Evolutionary conservation across 2,113 vertebrate genomes (phyloP).

Genomic region (Mormyrus iriodes): DNA sequence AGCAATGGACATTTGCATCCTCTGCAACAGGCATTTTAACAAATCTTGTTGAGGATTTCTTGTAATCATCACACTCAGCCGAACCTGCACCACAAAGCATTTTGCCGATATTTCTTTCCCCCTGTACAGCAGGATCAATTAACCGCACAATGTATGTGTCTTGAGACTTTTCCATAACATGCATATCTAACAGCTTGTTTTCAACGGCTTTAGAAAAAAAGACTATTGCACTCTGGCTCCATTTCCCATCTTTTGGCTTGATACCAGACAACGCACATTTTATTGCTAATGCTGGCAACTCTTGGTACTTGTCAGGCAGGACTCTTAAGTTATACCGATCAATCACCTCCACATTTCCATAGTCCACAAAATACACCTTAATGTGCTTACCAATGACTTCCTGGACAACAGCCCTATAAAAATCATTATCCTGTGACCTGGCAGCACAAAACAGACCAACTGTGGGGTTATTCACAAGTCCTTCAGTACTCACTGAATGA

Average conservation of each 20-base stretch:
- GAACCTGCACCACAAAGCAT: slow-evolving; percentile 61
- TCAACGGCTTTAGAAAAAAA: slow-evolving; percentile 71
- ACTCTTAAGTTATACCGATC: slow-evolving; percentile 51
- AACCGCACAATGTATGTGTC: slow-evolving; percentile 66
- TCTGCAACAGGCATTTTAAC: not conserved
- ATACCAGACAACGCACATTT: slow-evolving; percentile 70
- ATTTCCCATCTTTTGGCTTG: slow-evolving; percentile 54
- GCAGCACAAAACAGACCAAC: slow-evolving; percentile 73
- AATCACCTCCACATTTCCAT: slow-evolving; percentile 66
- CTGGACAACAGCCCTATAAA: slow-evolving; percentile 68
- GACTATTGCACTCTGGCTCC: slow-evolving; percentile 65
- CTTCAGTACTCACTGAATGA: slow-evolving; percentile 42
- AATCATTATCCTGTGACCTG: slow-evolving; percentile 65
- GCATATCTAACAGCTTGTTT: slow-evolving; percentile 66
- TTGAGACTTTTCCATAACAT: slow-evolving; percentile 51
- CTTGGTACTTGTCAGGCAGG: slow-evolving; percentile 64
- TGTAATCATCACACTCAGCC: slow-evolving; percentile 54
- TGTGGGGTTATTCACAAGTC: slow-evolving; percentile 48
- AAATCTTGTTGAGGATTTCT: slow-evolving; percentile 20
- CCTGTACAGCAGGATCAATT: slow-evolving; percentile 56
- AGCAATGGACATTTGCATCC: slow-evolving; percentile 3
- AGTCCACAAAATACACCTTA: slow-evolving; percentile 75
- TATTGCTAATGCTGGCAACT: slow-evolving; percentile 68
- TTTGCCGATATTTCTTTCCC: slow-evolving; percentile 66
- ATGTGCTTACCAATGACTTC: slow-evolving; percentile 47